Base-by-base conservation (phyloP, 2,113 vertebrate species). In the Grammomys surdaster region DNA sequence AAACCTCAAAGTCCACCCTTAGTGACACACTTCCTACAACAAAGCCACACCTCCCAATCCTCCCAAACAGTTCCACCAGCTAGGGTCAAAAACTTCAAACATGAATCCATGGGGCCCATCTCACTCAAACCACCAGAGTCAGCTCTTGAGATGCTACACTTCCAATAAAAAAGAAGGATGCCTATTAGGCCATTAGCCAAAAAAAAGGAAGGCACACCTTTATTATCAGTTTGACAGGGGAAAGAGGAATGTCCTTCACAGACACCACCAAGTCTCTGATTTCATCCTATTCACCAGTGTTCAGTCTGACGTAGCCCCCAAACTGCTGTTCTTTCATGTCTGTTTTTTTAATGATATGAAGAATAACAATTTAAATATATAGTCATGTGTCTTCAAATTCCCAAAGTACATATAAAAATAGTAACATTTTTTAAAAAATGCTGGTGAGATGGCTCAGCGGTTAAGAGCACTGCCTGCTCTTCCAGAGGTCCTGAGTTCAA, bases 291-390 rank as follows among this genome's bases (percentile, higher is more conserved):
- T 77, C 33, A 76, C 28, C 12, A 87, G 26, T 36, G 20, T 14
- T 87, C 89, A 72, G 48, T 54, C 60, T n/a, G 77, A 36, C 33
- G 67, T 84, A 40, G 69, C 3, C 13, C 43, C 93, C 88, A 88
- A 90, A 48, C 72, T 88, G 48, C 43, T 58, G 24, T 36, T n/a
- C 1, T 91, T 72, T 77, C n/a, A 72, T 73, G 46, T 72, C 13
- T 84, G 14, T 77, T 86, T 88, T 88, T 16, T 88, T 16, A 46
- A 84, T 65, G 36, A 88, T 40, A 88, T 46, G 43, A 56, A 91
- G 43, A 78, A 70, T 78, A 65, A 89, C 88, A 94, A 75, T 43
- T 56, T 26, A 65, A 86, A 88, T 85, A 84, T 40, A 17, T 84
- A 40, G 89, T 56, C 69, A 85, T 40, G 48, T 63, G 1, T 43